Conservation (phyloP, 1,140 invertebrate genomes). For the Anoplolepis gracilipes region DNA sequence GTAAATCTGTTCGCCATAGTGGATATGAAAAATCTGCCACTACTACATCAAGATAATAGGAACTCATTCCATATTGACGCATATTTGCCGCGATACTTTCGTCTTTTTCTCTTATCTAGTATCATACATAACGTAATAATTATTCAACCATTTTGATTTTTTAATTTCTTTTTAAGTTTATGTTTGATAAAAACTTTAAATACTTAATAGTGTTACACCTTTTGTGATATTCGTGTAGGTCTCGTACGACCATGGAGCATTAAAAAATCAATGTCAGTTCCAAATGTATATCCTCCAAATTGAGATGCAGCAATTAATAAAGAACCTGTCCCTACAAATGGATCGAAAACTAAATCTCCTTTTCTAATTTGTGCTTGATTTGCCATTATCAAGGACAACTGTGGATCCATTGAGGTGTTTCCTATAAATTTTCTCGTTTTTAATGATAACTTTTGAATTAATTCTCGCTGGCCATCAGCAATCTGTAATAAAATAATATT, state of each 20-base stretch:
- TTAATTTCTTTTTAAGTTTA: not conserved
- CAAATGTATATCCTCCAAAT: constrained; percentile 96
- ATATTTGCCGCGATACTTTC: constrained; percentile 95
- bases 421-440: constrained; percentile 98
- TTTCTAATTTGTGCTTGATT: constrained; percentile 94
- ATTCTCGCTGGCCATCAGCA: constrained; percentile 92
- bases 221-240: constrained; percentile 92
- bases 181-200: not conserved
- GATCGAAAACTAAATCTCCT: constrained; percentile 94
- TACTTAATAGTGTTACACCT: constrained; percentile 84
- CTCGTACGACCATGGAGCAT: constrained; percentile 95
- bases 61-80: constrained; percentile 92
- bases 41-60: constrained; percentile 94
- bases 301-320: constrained; percentile 96
- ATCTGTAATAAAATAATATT: constrained; percentile 86
- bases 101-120: constrained; percentile 90
- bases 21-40: constrained; percentile 95
- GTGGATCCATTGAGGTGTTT: constrained; percentile 98
- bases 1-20: constrained; percentile 90
- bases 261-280: constrained; percentile 97
- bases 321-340: constrained; percentile 98
- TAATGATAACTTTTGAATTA: constrained; percentile 92
- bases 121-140: constrained; percentile 48
- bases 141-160: not conserved
- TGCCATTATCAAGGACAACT: constrained; percentile 96